Evolutionary conservation across 2,888 invertebrate genomes (phyloP).

Genomic region (Caenorhabditis japonica): DNA sequence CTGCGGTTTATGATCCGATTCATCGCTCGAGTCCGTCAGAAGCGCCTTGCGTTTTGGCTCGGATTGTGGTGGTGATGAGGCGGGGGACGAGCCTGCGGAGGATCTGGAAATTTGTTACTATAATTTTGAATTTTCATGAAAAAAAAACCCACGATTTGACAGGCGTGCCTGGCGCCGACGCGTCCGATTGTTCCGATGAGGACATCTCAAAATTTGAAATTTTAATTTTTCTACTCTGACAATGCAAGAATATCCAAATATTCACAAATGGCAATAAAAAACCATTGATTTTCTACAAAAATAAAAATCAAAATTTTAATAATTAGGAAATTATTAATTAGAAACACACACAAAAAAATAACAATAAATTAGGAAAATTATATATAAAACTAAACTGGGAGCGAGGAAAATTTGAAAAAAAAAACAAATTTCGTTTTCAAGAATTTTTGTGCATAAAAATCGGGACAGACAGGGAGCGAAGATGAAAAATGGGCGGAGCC

Average conservation of each 20-base stretch:
- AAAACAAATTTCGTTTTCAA: not conserved
- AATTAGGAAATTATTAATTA: not conserved
- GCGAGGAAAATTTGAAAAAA: too few species aligned
- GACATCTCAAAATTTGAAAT: conserved; percentile 30
- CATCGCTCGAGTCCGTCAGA: conserved; percentile 27
- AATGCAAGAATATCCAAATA: too few species aligned
- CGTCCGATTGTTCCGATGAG: conserved; percentile 29
- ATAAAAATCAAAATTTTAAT: not conserved
- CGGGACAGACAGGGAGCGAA: not conserved
- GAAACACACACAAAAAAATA: not conserved
- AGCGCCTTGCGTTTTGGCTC: conserved; percentile 16
- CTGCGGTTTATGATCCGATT: conserved; percentile 19
- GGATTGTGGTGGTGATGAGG: conserved; percentile 15
- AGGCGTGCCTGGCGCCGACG: conserved; percentile 11
- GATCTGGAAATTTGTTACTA: too few species aligned
- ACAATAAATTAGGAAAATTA: too few species aligned
- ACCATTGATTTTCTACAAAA: not conserved
- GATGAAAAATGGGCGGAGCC: not conserved
- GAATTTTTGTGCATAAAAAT: not conserved
- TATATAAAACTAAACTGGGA: too few species aligned
- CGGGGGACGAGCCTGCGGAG: not conserved
- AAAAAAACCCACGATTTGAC: conserved; percentile 22
- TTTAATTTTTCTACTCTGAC: too few species aligned
- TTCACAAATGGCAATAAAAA: too few species aligned
- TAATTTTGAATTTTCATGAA: conserved; percentile 4